phyloP scores from a whole-genome alignment of 2,113 vertebrate species.

The Lophochroa leadbeateri region DNA sequence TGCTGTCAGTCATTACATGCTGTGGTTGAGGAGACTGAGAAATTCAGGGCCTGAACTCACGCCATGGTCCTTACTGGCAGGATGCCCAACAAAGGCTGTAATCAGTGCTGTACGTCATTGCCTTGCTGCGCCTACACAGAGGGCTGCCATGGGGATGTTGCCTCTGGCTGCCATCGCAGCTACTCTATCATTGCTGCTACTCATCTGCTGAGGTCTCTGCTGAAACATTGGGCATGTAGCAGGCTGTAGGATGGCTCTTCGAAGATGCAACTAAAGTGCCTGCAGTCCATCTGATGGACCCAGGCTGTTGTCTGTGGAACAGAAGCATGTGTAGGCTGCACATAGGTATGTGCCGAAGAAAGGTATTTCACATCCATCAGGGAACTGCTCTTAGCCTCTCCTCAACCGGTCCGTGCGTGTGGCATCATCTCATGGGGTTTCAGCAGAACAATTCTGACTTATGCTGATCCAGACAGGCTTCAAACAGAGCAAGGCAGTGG shows the following conservation, averaged over 20 bases:
- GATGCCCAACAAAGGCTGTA: neutral
- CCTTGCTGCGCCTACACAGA: neutral
- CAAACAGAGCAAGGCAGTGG: neutral
- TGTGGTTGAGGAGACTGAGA: neutral
- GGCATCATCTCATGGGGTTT: neutral
- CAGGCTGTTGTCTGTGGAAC: neutral
- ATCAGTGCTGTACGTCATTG: neutral
- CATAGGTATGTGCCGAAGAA: neutral
- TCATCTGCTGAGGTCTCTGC: neutral
- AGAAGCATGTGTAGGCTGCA: neutral
- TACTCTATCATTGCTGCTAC: neutral
- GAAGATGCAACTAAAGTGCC: neutral
- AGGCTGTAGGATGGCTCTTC: neutral
- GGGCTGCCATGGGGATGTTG: neutral
- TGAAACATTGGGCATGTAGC: neutral
- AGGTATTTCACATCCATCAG: neutral
- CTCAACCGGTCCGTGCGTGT: accelerated
- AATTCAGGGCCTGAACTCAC: neutral
- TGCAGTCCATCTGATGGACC: neutral
- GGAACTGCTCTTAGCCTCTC: neutral
- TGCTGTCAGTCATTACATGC: neutral
- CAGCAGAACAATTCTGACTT: neutral
- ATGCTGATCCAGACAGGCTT: neutral
- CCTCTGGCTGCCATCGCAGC: neutral
- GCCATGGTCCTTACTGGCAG: neutral